A percentile compares a stretch with the other conserved stretches of the same genome.
These are phyloP conservation scores for Elephas maximus DNA, from an alignment of 2,113 vertebrate species.

Conservation along the genomic window DNA sequence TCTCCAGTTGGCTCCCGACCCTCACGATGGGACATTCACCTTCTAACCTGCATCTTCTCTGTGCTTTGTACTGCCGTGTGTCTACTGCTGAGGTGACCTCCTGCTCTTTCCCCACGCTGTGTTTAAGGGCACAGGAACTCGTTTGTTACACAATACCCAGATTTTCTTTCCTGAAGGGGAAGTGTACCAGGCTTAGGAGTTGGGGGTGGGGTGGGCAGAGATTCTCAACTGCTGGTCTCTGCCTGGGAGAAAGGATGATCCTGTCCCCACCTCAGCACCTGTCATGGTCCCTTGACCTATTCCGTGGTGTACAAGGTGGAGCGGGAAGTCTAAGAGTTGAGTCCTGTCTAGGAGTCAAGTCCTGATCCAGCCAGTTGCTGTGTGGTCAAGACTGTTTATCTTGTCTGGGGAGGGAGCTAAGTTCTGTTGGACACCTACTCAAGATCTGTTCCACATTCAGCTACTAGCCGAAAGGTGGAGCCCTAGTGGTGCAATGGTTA, in stretches of 20 bases:
- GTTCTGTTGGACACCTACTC: neutral
- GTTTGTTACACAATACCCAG: neutral
- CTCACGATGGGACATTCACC: neutral
- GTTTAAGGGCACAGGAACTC: constrained; percentile 15
- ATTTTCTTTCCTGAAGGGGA: constrained; percentile 40
- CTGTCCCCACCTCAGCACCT: neutral
- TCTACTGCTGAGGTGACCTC: neutral
- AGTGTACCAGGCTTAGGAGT: neutral
- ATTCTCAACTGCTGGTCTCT: neutral
- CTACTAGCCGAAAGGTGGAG: neutral
- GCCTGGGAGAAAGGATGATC: neutral
- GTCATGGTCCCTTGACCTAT: neutral
- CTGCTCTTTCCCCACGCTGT: neutral
- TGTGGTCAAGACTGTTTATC: neutral
- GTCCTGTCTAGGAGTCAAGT: neutral
- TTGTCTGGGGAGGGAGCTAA: neutral
- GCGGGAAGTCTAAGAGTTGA: neutral
- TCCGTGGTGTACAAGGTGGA: neutral
- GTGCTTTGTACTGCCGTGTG: neutral
- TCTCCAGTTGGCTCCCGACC: neutral
- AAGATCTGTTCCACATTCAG: neutral
- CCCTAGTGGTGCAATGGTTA: no score
- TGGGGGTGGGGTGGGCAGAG: neutral
- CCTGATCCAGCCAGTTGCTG: neutral
- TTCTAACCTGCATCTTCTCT: neutral